These are phyloP conservation scores for Dioctria rufipes DNA, from an alignment of 2,888 invertebrate genomes.

Conservation along the genomic window DNA sequence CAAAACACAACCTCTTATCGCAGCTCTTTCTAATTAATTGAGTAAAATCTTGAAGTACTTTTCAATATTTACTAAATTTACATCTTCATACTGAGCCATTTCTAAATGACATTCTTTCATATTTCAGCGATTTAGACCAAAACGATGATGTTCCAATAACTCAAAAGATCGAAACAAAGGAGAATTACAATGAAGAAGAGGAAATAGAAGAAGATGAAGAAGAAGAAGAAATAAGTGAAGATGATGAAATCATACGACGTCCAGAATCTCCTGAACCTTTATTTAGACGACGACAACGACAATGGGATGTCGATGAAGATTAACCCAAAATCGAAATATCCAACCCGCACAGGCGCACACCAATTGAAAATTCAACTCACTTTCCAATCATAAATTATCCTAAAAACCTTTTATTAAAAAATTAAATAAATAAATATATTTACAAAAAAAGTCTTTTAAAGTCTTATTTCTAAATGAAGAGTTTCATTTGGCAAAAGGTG, in stretches of 20 bases:
- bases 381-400: constrained; percentile 30
- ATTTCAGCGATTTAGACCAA: constrained; percentile 35
- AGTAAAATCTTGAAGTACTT: too few species aligned
- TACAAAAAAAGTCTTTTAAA: constrained; percentile 45
- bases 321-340: background rate
- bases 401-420: constrained; percentile 47
- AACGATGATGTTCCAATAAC: background rate
- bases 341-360: constrained; percentile 6
- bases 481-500: constrained; percentile 15
- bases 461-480: constrained; percentile 21
- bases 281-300: constrained; percentile 28
- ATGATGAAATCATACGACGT: constrained; percentile 60
- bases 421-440: constrained; percentile 49
- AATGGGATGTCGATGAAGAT: constrained; percentile 16
- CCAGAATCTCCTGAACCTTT: constrained; percentile 57
- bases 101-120: too few species aligned
- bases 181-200: constrained; percentile 37
- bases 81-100: too few species aligned
- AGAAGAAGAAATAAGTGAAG: constrained; percentile 60
- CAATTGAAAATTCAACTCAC: background rate
- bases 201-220: constrained; percentile 60
- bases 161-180: constrained; percentile 20
- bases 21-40: too few species aligned
- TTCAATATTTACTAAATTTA: too few species aligned
- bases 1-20: background rate